phyloP scores from a whole-genome alignment of 2,113 vertebrate species.

The Oncorhynchus masou region DNA sequence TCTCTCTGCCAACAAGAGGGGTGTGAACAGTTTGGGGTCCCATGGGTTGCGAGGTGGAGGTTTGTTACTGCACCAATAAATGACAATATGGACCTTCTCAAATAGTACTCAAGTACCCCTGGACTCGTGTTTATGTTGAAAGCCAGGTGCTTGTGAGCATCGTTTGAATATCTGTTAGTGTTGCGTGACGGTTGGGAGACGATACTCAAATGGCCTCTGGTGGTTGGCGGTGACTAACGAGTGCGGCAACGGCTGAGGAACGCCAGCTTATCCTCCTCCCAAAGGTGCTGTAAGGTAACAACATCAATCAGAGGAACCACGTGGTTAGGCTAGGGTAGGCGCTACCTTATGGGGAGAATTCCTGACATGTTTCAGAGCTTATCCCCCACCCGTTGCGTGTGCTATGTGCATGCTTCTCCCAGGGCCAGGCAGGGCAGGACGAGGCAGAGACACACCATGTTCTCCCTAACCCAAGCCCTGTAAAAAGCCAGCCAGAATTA shows the following conservation, averaged over 20 bases:
- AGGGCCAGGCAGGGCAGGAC: too few relatives aligned
- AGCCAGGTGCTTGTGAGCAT: not conserved
- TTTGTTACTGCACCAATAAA: too few relatives aligned
- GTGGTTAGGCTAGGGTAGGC: conserved; percentile 6
- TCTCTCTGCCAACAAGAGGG: too few relatives aligned
- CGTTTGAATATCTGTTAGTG: not conserved
- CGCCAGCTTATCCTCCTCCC: not conserved
- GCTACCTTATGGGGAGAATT: conserved; percentile 23
- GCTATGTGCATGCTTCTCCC: conserved; percentile 11
- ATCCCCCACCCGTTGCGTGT: not conserved
- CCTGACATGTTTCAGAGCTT: conserved; percentile 20
- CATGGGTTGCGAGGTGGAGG: too few relatives aligned
- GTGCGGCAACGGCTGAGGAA: not conserved
- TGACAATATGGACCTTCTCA: too few relatives aligned
- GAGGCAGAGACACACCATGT: too few relatives aligned
- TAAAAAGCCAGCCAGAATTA: too few relatives aligned
- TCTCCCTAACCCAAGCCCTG: too few relatives aligned
- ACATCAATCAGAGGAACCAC: conserved; percentile 14
- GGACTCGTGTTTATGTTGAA: not conserved
- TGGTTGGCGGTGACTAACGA: too few relatives aligned
- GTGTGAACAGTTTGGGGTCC: too few relatives aligned
- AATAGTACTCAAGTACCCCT: too few relatives aligned
- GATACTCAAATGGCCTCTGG: not conserved
- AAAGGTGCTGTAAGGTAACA: conserved; percentile 44
- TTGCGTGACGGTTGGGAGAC: not conserved